Conservation (phyloP, 2,797 vertebrate species). For the Tenualosa thibaudeaui region DNA sequence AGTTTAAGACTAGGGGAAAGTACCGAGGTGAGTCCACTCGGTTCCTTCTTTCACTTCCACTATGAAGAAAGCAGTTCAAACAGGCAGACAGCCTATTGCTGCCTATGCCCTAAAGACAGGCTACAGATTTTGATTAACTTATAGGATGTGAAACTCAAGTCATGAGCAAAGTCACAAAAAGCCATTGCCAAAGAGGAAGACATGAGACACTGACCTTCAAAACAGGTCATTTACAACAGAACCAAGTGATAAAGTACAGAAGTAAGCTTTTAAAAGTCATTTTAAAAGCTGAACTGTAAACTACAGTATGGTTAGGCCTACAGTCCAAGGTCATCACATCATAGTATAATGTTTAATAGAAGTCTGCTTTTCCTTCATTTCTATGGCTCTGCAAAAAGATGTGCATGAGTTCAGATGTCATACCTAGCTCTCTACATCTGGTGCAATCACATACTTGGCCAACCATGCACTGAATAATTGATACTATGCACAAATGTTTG, state of each 20-base stretch:
- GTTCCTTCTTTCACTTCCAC: not conserved
- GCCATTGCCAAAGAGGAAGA: not conserved
- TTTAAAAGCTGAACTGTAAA: not conserved
- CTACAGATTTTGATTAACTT: not conserved
- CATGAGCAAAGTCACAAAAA: not conserved
- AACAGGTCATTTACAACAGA: not conserved
- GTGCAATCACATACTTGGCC: not conserved
- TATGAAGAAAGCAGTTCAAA: not conserved
- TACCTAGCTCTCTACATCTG: not conserved
- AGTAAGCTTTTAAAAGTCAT: not conserved
- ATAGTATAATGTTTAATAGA: not conserved
- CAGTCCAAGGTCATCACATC: not conserved
- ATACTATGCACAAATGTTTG: not conserved
- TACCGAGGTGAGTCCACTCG: not conserved
- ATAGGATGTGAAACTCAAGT: not conserved
- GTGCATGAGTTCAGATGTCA: no score
- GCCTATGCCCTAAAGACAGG: no score
- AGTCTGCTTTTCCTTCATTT: not conserved
- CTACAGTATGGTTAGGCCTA: not conserved
- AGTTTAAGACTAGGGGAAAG: not conserved
- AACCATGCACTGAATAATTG: not conserved
- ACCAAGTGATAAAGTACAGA: not conserved
- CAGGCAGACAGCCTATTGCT: not conserved
- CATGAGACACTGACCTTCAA: not conserved
- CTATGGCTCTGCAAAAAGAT: no score